Base-by-base conservation (phyloP, 30 jellyfish, hydroid and myxozoan genomes). In the Pseudorhiza aurosa region DNA sequence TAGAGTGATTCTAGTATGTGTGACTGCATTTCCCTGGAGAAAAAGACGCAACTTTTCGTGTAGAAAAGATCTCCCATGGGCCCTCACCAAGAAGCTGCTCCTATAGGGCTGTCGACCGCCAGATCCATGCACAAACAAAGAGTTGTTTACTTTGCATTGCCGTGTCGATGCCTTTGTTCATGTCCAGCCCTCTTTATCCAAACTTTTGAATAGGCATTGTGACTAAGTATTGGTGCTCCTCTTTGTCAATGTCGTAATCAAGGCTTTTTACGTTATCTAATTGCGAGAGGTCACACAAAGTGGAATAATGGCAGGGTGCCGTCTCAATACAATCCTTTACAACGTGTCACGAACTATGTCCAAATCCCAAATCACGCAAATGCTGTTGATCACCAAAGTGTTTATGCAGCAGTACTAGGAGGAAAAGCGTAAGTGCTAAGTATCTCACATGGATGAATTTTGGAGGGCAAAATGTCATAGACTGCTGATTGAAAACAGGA, bases 351-450 rank as follows among this genome's bases (percentile, higher is more conserved):
- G 67, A 53, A 19, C 67, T 22, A 1, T 17, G 8, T 4, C 67
- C 67, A 53, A 53, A 53, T 53, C 67, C 67, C 36, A 47, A 33
- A 33, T 53, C 67, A 53, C 67, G 67, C 67, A 6, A 47, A 47
- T 8, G 25, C 25, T 47, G 62, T 2, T 47, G 12, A 39, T 39
- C 50, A 39, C 10, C 10, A 12, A 39, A 39, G 7, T 39, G 7
- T 39, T 39, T 5, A n/a, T n/a, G n/a, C n/a, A n/a, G n/a, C n/a
- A n/a, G n/a, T n/a, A n/a, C n/a, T n/a, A n/a, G n/a, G n/a, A n/a
- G n/a, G n/a, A n/a, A n/a, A n/a, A n/a, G n/a, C n/a, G n/a, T n/a
- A n/a, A n/a, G n/a, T n/a, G n/a, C n/a, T n/a, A n/a, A n/a, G n/a
- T n/a, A n/a, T n/a, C n/a, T n/a, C n/a, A n/a, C n/a, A n/a, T n/a